A percentile compares a stretch with the other conserved stretches of the same genome.
Conservation (phyloP, 2,888 invertebrate species). For the Euspilapteryx auroguttella region DNA sequence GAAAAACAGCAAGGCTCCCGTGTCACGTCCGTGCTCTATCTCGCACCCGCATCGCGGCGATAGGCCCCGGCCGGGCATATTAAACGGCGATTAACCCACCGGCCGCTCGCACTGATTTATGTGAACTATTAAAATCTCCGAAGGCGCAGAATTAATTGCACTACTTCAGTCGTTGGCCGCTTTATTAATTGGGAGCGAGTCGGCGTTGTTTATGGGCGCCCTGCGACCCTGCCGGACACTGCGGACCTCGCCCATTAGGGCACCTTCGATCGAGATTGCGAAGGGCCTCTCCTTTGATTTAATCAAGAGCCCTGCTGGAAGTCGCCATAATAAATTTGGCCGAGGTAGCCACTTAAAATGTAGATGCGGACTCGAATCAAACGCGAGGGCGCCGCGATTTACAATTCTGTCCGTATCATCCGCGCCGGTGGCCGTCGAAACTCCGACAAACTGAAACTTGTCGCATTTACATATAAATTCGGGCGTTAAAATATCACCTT, state of each 20-base stretch:
- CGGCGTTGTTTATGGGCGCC: conserved; percentile 54
- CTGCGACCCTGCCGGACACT: conserved; percentile 39
- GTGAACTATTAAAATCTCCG: conserved; percentile 59
- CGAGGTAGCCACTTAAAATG: conserved; percentile 22
- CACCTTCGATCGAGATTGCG: conserved; percentile 28
- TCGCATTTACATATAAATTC: conserved; percentile 49
- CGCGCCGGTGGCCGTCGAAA: conserved; percentile 35
- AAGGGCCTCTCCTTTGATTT: conserved; percentile 8
- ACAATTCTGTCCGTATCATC: conserved; percentile 41
- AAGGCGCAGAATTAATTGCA: conserved; percentile 59
- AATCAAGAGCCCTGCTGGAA: conserved; percentile 4
- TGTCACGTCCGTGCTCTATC: conserved; percentile 26
- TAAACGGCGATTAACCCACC: conserved; percentile 58
- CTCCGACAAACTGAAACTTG: conserved; percentile 24
- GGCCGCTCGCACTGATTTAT: conserved; percentile 48
- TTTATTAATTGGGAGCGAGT: conserved; percentile 58
- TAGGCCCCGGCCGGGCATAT: conserved; percentile 37
- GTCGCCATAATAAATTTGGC: conserved; percentile 12
- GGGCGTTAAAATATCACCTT: conserved; percentile 48
- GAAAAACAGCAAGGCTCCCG: conserved; percentile 12
- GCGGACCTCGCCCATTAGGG: conserved; percentile 49
- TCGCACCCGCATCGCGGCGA: conserved; percentile 17
- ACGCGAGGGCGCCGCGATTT: conserved; percentile 22
- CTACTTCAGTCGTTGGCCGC: conserved; percentile 50
- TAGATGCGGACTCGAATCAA: conserved; percentile 30